Evolutionary conservation across 2,113 vertebrate species (phyloP).

Genomic region (Edolisoma coerulescens): DNA sequence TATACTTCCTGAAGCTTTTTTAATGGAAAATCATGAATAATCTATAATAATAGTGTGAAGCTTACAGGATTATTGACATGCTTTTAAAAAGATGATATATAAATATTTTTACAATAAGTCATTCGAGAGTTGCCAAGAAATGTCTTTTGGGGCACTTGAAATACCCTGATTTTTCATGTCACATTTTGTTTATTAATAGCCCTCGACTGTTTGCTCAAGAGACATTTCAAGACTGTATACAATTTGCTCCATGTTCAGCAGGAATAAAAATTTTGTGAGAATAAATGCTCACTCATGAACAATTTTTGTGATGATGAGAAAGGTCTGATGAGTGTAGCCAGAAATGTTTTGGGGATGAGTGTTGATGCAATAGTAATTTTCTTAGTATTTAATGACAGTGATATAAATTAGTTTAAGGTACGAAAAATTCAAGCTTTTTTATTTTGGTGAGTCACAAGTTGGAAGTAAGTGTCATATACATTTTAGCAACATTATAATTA

Average conservation of each 20-base stretch:
- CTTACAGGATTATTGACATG: neutral
- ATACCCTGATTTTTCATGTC: slow-evolving; percentile 10
- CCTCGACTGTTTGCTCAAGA: slow-evolving; percentile 22
- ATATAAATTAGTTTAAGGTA: neutral
- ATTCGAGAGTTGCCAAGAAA: slow-evolving; percentile 13
- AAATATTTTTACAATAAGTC: slow-evolving; percentile 37
- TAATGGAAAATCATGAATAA: neutral
- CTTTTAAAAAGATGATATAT: neutral
- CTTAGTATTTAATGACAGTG: neutral
- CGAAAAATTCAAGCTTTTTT: neutral
- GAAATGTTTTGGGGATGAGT: neutral
- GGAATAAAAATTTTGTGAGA: neutral
- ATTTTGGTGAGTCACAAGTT: neutral
- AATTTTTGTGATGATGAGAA: slow-evolving; percentile 10
- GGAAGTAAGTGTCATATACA: neutral
- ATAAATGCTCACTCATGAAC: slow-evolving; percentile 19
- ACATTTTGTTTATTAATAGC: slow-evolving; percentile 43
- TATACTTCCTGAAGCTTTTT: neutral
- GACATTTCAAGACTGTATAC: neutral
- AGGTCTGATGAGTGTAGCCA: slow-evolving; percentile 24
- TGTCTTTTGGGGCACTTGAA: neutral
- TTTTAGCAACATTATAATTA: neutral
- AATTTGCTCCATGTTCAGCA: slow-evolving; percentile 1
- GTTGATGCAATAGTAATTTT: neutral
- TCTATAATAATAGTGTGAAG: neutral